Evolutionary conservation across 2,888 invertebrate genomes (phyloP).

Genomic region (Pherbina coryleti): DNA sequence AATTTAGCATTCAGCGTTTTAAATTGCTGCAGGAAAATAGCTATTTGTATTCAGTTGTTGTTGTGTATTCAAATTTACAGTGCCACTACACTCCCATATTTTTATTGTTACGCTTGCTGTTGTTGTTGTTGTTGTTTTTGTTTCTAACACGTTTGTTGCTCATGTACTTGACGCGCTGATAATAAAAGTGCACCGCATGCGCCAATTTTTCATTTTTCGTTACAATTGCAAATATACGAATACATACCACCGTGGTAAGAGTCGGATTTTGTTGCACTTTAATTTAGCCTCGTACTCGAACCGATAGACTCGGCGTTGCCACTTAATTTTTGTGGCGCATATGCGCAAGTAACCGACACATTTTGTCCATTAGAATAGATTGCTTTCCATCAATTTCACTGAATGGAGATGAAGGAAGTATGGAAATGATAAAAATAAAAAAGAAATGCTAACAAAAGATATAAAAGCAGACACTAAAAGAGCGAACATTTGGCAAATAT

Average conservation of each 20-base stretch:
- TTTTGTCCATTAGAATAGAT: not conserved
- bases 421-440: not conserved
- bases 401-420: not conserved
- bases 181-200: conserved; percentile 4
- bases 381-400: not conserved
- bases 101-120: conserved; percentile 49
- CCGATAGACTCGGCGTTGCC: not conserved
- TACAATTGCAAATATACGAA: not conserved
- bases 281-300: conserved; percentile 12
- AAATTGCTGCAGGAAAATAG: conserved; percentile 20
- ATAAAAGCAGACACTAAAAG: not conserved
- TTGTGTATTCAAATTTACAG: conserved; percentile 46
- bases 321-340: not conserved
- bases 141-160: conserved; percentile 49
- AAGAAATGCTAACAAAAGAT: not conserved
- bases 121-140: conserved; percentile 25
- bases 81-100: conserved; percentile 48
- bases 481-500: too few species aligned
- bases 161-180: conserved; percentile 46
- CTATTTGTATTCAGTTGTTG: conserved; percentile 44
- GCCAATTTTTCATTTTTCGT: not conserved
- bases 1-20: not conserved
- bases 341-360: not conserved
- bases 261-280: conserved; percentile 2
- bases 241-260: not conserved